Evolutionary conservation across 2,888 invertebrate genomes (phyloP).

Genomic region (Phania funesta): DNA sequence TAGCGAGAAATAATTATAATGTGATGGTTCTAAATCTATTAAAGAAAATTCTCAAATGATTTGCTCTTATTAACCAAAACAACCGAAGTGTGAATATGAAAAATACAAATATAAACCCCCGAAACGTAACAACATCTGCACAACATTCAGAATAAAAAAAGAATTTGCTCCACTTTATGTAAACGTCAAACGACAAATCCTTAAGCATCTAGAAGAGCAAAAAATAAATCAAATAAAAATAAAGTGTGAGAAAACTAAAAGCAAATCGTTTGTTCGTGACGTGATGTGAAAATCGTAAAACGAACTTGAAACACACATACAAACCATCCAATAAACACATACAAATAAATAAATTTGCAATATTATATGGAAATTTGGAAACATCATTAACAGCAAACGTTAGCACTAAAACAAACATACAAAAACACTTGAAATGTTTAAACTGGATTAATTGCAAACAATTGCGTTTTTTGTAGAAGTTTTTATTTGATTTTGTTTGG

Average conservation of each 20-base stretch:
- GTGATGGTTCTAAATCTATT: slow-evolving; percentile 4
- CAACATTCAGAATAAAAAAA: slow-evolving; percentile 34
- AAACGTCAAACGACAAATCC: slow-evolving; percentile 55
- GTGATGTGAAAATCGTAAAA: slow-evolving; percentile 61
- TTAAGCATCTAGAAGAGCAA: slow-evolving; percentile 35
- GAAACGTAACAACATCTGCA: slow-evolving; percentile 48
- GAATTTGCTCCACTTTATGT: slow-evolving; percentile 56
- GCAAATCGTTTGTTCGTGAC: slow-evolving; percentile 56
- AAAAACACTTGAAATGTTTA: slow-evolving; percentile 58
- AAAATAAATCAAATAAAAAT: slow-evolving; percentile 34
- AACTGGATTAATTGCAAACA: slow-evolving; percentile 55
- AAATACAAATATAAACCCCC: slow-evolving; percentile 36
- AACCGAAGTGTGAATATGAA: slow-evolving; percentile 53
- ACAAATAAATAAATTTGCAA: slow-evolving; percentile 1
- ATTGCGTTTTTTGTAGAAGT: slow-evolving; percentile 48
- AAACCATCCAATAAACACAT: slow-evolving; percentile 22
- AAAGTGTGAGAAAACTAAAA: slow-evolving; percentile 53
- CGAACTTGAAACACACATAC: slow-evolving; percentile 44
- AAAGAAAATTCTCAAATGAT: slow-evolving; percentile 40
- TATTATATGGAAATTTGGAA: neutral
- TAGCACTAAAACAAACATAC: neutral
- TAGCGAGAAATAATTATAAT: slow-evolving; percentile 13
- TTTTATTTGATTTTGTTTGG: slow-evolving; percentile 57
- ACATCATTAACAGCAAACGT: slow-evolving; percentile 1
- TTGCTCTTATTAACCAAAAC: slow-evolving; percentile 35